These are phyloP conservation scores for Gallirallus australis DNA, from an alignment of 2,797 vertebrate species.

Conservation along the genomic window DNA sequence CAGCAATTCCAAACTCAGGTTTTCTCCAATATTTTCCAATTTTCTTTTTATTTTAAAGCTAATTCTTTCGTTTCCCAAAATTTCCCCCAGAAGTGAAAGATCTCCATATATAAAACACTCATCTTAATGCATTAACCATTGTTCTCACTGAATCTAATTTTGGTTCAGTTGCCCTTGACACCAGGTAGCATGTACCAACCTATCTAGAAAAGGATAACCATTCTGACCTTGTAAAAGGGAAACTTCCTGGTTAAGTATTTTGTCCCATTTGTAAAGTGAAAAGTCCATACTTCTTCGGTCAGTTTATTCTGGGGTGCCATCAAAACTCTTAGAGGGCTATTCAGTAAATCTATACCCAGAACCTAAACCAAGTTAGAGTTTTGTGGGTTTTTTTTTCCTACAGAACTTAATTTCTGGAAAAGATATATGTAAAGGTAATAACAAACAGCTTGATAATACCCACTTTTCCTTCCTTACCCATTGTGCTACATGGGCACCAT, in stretches of 20 bases:
- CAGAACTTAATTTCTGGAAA: not conserved
- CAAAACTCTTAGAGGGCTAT: not conserved
- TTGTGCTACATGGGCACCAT: not conserved
- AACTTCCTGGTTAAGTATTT: not conserved
- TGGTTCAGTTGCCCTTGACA: not conserved
- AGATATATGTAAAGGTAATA: not conserved
- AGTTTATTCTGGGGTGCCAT: not conserved
- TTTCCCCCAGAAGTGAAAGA: not conserved
- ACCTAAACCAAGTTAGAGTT: not conserved
- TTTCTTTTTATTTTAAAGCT: not conserved
- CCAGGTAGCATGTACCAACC: fast-evolving
- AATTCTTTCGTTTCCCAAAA: not conserved
- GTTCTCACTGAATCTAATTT: not conserved
- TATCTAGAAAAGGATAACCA: not conserved
- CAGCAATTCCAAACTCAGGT: not conserved
- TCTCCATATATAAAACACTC: not conserved
- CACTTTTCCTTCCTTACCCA: not conserved
- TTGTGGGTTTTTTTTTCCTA: not conserved
- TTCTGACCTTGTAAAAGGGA: not conserved
- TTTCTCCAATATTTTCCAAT: not conserved
- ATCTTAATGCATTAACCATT: not conserved
- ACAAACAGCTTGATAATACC: not conserved
- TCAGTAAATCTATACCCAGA: not conserved
- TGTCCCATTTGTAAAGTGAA: not conserved
- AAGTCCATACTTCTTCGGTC: not conserved